Conservation (phyloP, 2,888 invertebrate species). For the Siphonodentalium dalli region DNA sequence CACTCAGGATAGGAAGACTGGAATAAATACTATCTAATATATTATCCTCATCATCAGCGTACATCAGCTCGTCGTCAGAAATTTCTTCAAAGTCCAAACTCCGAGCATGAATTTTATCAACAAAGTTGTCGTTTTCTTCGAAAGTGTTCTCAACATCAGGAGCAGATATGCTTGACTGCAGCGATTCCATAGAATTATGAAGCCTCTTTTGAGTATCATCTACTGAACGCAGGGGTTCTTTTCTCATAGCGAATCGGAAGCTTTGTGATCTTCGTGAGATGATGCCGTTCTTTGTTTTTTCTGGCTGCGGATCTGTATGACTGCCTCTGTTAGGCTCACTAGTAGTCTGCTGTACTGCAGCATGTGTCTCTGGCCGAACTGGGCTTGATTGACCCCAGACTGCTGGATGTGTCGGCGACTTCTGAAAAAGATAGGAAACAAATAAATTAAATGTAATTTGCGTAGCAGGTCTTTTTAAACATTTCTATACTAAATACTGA, state of each 20-base stretch:
- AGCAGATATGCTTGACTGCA: not conserved
- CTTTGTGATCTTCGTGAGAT: constrained; percentile 40
- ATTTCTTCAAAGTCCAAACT: constrained; percentile 16
- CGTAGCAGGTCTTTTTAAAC: too few relatives aligned
- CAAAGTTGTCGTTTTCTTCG: constrained; percentile 1
- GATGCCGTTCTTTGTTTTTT: constrained; percentile 10
- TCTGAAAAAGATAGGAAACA: too few relatives aligned
- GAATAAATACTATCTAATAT: too few relatives aligned
- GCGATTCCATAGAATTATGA: not conserved
- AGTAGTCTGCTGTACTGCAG: too few relatives aligned
- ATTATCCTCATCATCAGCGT: not conserved
- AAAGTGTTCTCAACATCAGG: not conserved
- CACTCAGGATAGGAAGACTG: too few relatives aligned
- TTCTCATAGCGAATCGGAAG: constrained; percentile 45
- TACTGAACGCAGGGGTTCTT: constrained; percentile 42
- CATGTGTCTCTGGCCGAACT: too few relatives aligned
- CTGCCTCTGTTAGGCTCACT: too few relatives aligned
- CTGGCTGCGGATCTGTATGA: too few relatives aligned
- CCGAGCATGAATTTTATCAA: constrained; percentile 5
- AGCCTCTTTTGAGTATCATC: constrained; percentile 17
- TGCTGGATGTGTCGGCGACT: too few relatives aligned
- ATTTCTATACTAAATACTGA: too few relatives aligned
- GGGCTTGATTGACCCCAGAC: too few relatives aligned
- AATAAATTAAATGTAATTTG: too few relatives aligned
- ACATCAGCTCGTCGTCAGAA: constrained; percentile 5